Evolutionary conservation across 2,797 vertebrate genomes (phyloP), one percentile per base, ranked within the genome.

Genomic region (Chelmon rostratus): DNA sequence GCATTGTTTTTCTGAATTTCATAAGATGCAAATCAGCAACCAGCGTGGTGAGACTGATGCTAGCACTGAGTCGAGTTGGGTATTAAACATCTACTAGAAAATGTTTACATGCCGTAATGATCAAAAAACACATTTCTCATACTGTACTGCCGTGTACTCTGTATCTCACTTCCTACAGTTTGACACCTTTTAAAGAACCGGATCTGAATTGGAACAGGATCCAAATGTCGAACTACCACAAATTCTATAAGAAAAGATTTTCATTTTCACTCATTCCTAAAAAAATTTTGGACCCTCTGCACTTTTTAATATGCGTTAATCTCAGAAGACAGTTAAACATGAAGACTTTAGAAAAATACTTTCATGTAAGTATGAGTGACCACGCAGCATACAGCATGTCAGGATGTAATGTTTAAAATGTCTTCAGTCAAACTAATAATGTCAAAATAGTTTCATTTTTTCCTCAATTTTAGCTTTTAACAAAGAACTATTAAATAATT

Each of bases 281-380:
- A 65, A 31, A n/a, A n/a, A n/a, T n/a, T n/a, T n/a, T n/a, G n/a
- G n/a, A n/a, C n/a, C n/a, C n/a, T n/a, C n/a, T n/a, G n/a, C n/a
- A n/a, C n/a, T n/a, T n/a, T n/a, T n/a, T n/a, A n/a, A n/a, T n/a
- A n/a, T n/a, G n/a, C n/a, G n/a, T n/a, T n/a, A n/a, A n/a, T n/a
- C n/a, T n/a, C n/a, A 52, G 28, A 19, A 67, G 44, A 56, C 8
- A n/a, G 65, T 18, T 4, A 25, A 62, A 62, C 0, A 0, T 35
- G 13, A 71, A 57, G n/a, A n/a, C n/a, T n/a, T 58, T 59, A 42
- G 23, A 35, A 69, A 74, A 28, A 54, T 44, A 56, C 33, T 38
- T 11, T 7, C 33, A 73, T 44, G 52, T 38, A 64, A 35, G 23
- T 65, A 49, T 79, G 81, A 84, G 61, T 76, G 76, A 79, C 37